A percentile compares a stretch with the other conserved stretches of the same genome.
These are phyloP conservation scores for Lethenteron camtschaticum DNA, from an alignment of 2,113 vertebrate genomes.

Conservation along the genomic window DNA sequence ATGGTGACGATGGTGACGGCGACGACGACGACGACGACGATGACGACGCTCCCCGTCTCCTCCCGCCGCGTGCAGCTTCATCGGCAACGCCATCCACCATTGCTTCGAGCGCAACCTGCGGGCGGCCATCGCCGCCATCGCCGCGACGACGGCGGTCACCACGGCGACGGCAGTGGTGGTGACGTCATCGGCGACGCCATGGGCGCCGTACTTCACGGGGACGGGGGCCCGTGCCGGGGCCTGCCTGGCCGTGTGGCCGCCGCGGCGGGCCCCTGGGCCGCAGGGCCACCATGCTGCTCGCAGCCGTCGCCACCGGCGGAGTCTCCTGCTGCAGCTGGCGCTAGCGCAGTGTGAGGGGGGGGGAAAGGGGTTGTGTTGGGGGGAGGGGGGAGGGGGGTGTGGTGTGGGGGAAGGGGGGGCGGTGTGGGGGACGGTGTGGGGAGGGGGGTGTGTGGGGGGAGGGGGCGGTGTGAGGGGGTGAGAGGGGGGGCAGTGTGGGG, in stretches of 20 bases:
- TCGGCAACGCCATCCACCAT: conserved; percentile 44
- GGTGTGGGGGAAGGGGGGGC: too few species aligned
- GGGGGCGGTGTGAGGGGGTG: too few species aligned
- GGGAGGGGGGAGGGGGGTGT: too few species aligned
- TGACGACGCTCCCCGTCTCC: not conserved
- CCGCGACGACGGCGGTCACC: not conserved
- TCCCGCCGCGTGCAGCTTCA: conserved; percentile 27
- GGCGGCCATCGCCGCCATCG: not conserved
- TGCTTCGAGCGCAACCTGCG: conserved; percentile 47
- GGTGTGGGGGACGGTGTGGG: too few species aligned
- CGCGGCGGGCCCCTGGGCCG: conserved; percentile 36
- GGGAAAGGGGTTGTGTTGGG: too few species aligned
- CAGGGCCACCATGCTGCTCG: conserved; percentile 49
- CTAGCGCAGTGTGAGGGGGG: conserved; percentile 47
- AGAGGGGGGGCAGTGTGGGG: too few species aligned
- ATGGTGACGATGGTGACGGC: accelerated
- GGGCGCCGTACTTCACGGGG: conserved; percentile 15
- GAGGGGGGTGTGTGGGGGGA: too few species aligned
- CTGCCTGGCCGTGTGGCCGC: conserved; percentile 27
- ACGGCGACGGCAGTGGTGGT: too few species aligned
- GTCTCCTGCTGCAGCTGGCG: conserved; percentile 49
- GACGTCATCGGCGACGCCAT: not conserved
- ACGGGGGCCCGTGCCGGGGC: conserved; percentile 48
- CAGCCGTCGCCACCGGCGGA: conserved; percentile 51
- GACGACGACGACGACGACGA: too few species aligned